Evolutionary conservation across 2,888 invertebrate species (phyloP).

Genomic region (Rapana venosa): DNA sequence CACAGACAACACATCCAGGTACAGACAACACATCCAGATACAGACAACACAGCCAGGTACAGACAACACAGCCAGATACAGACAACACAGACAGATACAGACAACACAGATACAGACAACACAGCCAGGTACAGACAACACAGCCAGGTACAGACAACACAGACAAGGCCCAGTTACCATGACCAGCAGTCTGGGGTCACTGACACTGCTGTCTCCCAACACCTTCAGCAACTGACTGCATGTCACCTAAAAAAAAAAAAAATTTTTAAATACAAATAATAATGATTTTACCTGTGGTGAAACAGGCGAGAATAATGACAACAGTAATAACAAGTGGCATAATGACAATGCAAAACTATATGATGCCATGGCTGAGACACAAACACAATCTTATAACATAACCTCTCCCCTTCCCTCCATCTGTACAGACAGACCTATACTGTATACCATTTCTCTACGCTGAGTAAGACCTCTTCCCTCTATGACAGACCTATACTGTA

Average conservation of each 20-base stretch:
- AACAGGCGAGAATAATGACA: neutral
- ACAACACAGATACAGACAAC: neutral
- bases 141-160: neutral
- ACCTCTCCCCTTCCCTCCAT: too few relatives aligned
- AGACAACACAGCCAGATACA: neutral
- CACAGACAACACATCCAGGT: neutral
- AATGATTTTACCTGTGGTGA: neutral
- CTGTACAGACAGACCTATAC: too few relatives aligned
- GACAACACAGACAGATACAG: neutral
- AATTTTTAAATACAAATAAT: neutral
- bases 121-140: neutral
- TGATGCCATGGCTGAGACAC: too few relatives aligned
- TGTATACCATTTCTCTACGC: too few relatives aligned
- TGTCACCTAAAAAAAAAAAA: neutral
- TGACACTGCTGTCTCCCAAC: neutral
- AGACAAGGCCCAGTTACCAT: slow-evolving; percentile 20
- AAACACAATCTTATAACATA: too few relatives aligned
- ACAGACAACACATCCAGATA: neutral
- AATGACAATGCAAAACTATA: too few relatives aligned
- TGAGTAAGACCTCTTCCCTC: too few relatives aligned
- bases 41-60: neutral
- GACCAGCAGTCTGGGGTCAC: slow-evolving; percentile 26
- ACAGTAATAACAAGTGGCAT: too few relatives aligned
- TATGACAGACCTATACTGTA: too few relatives aligned
- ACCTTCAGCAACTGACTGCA: neutral